Percentiles rank a stretch among this genome's conserved stretches.
These are phyloP conservation scores for Anomalospiza imberbis DNA, from an alignment of 2,797 vertebrate species.

Conservation along the genomic window DNA sequence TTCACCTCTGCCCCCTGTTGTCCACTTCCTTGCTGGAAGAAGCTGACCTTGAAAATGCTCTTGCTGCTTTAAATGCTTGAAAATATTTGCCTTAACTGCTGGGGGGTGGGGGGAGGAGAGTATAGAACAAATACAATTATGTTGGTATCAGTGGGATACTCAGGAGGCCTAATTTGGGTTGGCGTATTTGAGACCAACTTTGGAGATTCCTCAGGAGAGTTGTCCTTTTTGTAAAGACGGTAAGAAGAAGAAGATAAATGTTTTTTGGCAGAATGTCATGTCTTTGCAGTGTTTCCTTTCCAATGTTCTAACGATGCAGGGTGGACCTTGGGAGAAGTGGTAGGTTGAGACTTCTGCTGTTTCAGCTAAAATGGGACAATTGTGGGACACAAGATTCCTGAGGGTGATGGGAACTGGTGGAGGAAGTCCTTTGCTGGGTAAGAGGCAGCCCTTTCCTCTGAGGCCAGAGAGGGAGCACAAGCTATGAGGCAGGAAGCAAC, in stretches of 20 bases:
- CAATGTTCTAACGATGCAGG: background rate
- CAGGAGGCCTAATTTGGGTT: background rate
- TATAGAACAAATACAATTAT: background rate
- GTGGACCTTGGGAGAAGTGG: constrained; percentile 27
- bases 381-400: constrained; percentile 34
- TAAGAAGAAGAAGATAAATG: constrained; percentile 10
- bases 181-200: background rate
- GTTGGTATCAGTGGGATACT: background rate
- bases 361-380: constrained; percentile 63
- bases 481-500: constrained; percentile 8
- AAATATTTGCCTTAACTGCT: background rate
- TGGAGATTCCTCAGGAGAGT: background rate
- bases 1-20: fast-evolving
- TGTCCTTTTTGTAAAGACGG: background rate
- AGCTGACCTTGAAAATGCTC: background rate
- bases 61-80: background rate
- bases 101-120: background rate
- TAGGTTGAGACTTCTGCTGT: constrained; percentile 31
- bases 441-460: constrained; percentile 37
- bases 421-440: constrained; percentile 32
- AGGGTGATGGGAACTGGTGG: constrained; percentile 17
- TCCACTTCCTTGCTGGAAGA: background rate
- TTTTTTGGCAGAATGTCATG: background rate
- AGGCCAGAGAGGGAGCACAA: background rate
- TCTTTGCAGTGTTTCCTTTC: constrained; percentile 34